These are phyloP conservation scores for Anastatus disparis DNA, from an alignment of 1,140 invertebrate genomes.

Conservation along the genomic window DNA sequence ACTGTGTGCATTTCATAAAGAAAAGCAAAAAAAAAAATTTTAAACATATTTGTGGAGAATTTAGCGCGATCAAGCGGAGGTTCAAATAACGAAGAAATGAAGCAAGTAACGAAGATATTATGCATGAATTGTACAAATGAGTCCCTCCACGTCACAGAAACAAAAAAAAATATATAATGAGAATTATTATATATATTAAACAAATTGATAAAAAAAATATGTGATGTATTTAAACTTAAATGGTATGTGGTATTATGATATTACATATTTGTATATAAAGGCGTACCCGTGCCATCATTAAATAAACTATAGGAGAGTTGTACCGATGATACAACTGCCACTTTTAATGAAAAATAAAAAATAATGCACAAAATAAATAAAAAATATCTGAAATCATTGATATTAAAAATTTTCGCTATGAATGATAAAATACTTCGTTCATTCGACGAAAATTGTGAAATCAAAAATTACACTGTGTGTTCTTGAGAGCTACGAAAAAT, in stretches of 20 bases:
- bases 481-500: no score
- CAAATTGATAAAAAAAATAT: constrained; percentile 61
- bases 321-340: constrained; percentile 57
- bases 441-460: neutral
- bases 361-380: no score
- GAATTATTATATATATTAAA: constrained; percentile 57
- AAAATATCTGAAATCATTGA: neutral
- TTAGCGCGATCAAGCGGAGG: constrained; percentile 48
- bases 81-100: constrained; percentile 63
- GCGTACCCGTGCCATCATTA: constrained; percentile 63
- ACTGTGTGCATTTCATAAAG: constrained; percentile 25
- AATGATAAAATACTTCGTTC: neutral
- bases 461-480: neutral
- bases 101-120: constrained; percentile 61
- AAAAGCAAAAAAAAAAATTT: constrained; percentile 31
- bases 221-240: constrained; percentile 64
- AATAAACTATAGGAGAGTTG: constrained; percentile 53
- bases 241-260: constrained; percentile 67
- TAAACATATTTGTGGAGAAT: constrained; percentile 38
- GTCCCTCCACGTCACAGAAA: constrained; percentile 67
- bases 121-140: constrained; percentile 67
- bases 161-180: constrained; percentile 59
- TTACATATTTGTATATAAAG: constrained; percentile 66
- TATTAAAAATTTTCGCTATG: neutral
- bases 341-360: neutral